Base-by-base conservation (phyloP, 2,797 vertebrate genomes). In the Rousettus madagascariensis region DNA sequence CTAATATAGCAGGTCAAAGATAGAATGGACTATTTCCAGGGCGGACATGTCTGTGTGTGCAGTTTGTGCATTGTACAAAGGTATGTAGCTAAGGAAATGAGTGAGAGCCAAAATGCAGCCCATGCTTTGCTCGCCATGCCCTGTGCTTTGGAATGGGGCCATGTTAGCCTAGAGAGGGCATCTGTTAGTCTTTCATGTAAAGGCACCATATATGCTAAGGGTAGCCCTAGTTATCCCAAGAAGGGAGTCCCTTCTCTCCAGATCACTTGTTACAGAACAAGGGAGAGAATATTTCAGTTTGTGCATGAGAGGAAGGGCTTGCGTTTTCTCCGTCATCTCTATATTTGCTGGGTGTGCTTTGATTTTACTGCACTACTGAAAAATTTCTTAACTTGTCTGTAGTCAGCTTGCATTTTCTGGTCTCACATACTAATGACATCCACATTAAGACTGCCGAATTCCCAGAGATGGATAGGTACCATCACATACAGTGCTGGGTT, bases 1-100 rank as follows among this genome's bases (percentile, higher is more conserved):
- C 38, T 79, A 74, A 77, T 78, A 74, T 12, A 72, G 72, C n/a
- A 82, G 82, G 24, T 92, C n/a, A 74, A 83, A 92, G 77, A 61
- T 15, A 78, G 38, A 72, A 87, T 22, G 51, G 55, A 49, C 3
- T 77, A 36, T 90, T 75, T 75, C 53, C 9, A 66, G 17, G 53
- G 28, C 49, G 0, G 7, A 41, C 24, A 38, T 46, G 17, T 55
- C 51, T 77, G 69, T 28, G 16, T 43, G 15, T 84, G 53, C 24
- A 49, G 2, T 55, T 71, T 90, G 36, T 74, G 43, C 28, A 19
- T 66, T 69, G 19, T 59, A 38, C 79, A 61, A 66, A 85, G 85
- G 51, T 15, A n/a, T 17, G 38, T 83, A 36, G 28, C 33, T n/a
- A 61, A 83, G 69, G 30, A 92, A 90, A 59, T 46, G 72, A 68